Evolutionary conservation across 2,888 invertebrate genomes (phyloP).

Genomic region (Dolichopus griseipennis): DNA sequence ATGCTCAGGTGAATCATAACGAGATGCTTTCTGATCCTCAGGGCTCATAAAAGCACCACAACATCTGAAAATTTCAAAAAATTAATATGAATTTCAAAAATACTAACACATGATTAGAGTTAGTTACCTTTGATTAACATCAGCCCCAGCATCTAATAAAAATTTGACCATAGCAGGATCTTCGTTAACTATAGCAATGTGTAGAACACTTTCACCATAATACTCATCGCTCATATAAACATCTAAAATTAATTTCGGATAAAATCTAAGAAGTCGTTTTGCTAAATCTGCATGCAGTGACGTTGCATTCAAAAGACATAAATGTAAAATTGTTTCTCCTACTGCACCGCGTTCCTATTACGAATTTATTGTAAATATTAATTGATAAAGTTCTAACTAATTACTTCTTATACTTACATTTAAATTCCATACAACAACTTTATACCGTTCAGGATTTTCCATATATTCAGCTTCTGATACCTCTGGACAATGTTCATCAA

Average conservation of each 20-base stretch:
- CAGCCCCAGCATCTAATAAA: constrained; percentile 80
- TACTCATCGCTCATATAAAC: constrained; percentile 95
- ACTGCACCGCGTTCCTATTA: constrained; percentile 81
- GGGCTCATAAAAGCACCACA: constrained; percentile 95
- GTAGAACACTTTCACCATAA: constrained; percentile 92
- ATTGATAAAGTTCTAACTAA: not conserved
- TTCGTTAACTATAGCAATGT: constrained; percentile 97
- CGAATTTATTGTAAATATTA: constrained; percentile 23
- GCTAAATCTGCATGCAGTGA: constrained; percentile 88
- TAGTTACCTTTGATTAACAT: constrained; percentile 64
- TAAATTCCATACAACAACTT: constrained; percentile 86
- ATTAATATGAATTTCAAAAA: no score
- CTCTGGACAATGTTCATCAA: constrained; percentile 65
- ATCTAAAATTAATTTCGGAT: constrained; percentile 92
- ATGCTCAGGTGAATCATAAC: constrained; percentile 78
- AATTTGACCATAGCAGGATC: constrained; percentile 97
- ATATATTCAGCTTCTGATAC: constrained; percentile 55
- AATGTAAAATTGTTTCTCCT: constrained; percentile 88
- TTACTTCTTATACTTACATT: constrained; percentile 43
- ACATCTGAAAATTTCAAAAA: constrained; percentile 49
- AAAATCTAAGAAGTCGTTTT: constrained; percentile 80
- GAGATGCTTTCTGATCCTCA: constrained; percentile 90
- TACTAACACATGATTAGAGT: no score
- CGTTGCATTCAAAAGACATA: constrained; percentile 86
- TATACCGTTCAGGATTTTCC: constrained; percentile 60